Conservation (phyloP, 2,888 invertebrate species). For the Hesperia comma region DNA sequence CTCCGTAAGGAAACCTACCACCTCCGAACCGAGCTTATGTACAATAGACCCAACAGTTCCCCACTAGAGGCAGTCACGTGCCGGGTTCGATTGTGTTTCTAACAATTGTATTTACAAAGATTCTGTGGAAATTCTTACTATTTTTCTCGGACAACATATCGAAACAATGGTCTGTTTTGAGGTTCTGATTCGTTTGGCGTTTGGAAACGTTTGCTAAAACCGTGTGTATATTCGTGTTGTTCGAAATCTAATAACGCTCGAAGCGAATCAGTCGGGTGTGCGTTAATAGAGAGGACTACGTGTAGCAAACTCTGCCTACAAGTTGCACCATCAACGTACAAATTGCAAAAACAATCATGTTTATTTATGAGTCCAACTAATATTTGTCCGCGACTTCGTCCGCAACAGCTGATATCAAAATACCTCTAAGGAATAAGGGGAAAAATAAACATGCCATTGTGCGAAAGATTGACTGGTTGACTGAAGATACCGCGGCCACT, state of each 20-base stretch:
- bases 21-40: constrained; percentile 61
- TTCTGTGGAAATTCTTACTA: constrained; percentile 39
- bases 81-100: constrained; percentile 47
- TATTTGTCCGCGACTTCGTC: too few species aligned
- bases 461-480: too few species aligned
- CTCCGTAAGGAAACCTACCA: constrained; percentile 65
- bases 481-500: too few species aligned
- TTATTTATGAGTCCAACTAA: too few species aligned
- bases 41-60: constrained; percentile 50
- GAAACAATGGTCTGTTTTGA: constrained; percentile 37
- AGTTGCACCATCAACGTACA: too few species aligned
- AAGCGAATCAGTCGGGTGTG: too few species aligned
- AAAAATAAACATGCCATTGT: too few species aligned
- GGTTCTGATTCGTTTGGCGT: constrained; percentile 1
- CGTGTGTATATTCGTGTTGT: constrained; percentile 8
- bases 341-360: too few species aligned
- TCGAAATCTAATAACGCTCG: constrained; percentile 22
- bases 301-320: too few species aligned
- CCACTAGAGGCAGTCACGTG: constrained; percentile 47
- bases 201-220: constrained; percentile 17
- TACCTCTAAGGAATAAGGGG: too few species aligned
- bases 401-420: too few species aligned
- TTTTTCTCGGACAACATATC: constrained; percentile 30
- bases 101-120: constrained; percentile 55
- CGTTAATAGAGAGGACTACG: too few species aligned